phyloP scores from a whole-genome alignment of 2,888 invertebrate species.

The Ormyrus labotus region DNA sequence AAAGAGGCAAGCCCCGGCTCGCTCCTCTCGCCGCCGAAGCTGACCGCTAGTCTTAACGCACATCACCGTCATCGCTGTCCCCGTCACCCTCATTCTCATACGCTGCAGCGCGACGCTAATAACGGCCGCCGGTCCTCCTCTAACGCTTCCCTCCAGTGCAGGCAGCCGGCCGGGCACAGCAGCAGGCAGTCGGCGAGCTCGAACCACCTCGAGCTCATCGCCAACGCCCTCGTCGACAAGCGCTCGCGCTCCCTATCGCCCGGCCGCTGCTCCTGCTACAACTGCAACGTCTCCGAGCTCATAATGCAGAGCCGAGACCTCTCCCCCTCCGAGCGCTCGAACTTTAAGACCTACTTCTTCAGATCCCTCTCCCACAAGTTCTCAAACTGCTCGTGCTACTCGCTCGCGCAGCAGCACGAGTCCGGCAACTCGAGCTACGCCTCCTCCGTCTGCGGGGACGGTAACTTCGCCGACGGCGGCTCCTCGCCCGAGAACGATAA shows the following conservation, averaged over 20 bases:
- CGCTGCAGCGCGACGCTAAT: no score
- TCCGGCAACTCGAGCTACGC: slow-evolving; percentile 21
- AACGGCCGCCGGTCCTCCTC: not conserved
- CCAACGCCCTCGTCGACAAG: slow-evolving; percentile 52
- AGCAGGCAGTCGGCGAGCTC: slow-evolving; percentile 16
- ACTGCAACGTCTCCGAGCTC: slow-evolving; percentile 70
- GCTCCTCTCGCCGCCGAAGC: slow-evolving; percentile 37
- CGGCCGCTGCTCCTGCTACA: slow-evolving; percentile 66
- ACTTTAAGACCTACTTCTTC: slow-evolving; percentile 67
- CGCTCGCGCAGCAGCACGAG: slow-evolving; percentile 48
- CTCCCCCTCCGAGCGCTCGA: slow-evolving; percentile 67
- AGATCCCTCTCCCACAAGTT: slow-evolving; percentile 69
- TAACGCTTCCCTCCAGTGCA: not conserved
- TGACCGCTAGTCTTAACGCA: not conserved
- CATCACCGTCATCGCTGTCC: slow-evolving; percentile 1
- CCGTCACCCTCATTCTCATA: not conserved
- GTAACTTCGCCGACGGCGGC: not conserved
- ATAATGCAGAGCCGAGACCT: slow-evolving; percentile 67
- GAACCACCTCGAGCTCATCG: slow-evolving; percentile 44
- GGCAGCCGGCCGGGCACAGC: not conserved
- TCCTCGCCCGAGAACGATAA: slow-evolving; percentile 9
- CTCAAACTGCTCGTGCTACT: slow-evolving; percentile 68
- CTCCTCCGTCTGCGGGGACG: slow-evolving; percentile 15
- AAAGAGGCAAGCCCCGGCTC: slow-evolving; percentile 8
- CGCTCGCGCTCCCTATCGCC: slow-evolving; percentile 67